Base-by-base conservation (phyloP, 2,888 invertebrate genomes). In the Cryptops parisi region DNA sequence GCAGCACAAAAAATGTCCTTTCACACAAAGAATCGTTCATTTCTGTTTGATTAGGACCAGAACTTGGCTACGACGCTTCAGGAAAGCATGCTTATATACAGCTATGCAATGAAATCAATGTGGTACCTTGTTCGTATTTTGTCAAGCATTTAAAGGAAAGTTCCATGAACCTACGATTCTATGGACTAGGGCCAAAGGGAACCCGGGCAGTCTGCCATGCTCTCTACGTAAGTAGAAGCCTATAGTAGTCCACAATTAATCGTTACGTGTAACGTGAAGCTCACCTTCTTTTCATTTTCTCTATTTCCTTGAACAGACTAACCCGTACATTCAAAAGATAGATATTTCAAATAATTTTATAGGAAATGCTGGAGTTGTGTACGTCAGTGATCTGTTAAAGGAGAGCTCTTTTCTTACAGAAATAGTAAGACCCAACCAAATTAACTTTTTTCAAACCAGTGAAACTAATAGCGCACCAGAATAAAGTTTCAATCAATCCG, bases 71-170 rank as follows among this genome's bases (percentile, higher is more conserved):
- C 17, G 49, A 49, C 26, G 4, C 2, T n/a, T 4, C 49, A 9
- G 49, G 49, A 23, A 39, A 39, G 15, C 6, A 17, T 2, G 38
- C 22, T 5, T 49, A 49, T 22, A 23, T 39, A 19, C 15, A 49
- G 22, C 15, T 15, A n/a, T 49, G 49, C 19, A 12, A 17, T 6
- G 2, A 23, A 6, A n/a, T 49, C 2, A 21, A 39, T 22, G 22
- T 49, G 22, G 40, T 49, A 23, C 49, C 49, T 3, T 23, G 22
- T 17, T 49, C 49, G 2, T 49, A 49, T n/a, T 49, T 38, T 38
- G 6, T 39, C 12, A 17, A 40, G 19, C 39, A 49, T 38, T 23
- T 27, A n/a, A 38, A 38, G 19, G 39, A 33, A 2, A 21, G 21
- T 22, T 4, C 2, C 19, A 19, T 49, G 6, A 49, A 49, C 39